Evolutionary conservation across 64 coral and sea anemone genomes (phyloP).

Genomic region (Anthopleura sola): DNA sequence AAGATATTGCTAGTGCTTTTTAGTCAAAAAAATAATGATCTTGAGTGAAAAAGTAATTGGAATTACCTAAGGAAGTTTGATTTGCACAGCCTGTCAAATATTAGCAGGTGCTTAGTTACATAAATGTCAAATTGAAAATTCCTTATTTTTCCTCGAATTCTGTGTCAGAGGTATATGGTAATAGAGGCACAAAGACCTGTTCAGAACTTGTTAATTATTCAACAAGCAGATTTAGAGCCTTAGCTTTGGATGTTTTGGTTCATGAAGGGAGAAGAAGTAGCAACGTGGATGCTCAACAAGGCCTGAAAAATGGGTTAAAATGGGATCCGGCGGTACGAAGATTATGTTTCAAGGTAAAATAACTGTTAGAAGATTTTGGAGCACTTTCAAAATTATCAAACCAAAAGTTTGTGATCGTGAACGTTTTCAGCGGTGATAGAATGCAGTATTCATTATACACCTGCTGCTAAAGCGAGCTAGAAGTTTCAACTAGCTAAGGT

Average conservation of each 20-base stretch:
- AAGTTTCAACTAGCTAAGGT: neutral
- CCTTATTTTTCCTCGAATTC: neutral
- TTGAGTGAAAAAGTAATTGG: constrained; percentile 1
- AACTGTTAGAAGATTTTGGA: neutral
- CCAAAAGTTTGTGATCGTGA: neutral
- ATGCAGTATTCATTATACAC: neutral
- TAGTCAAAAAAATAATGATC: neutral
- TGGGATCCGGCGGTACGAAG: neutral
- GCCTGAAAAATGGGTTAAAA: constrained; percentile 8
- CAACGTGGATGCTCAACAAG: neutral
- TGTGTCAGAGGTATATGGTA: constrained; percentile 26
- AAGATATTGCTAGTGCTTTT: neutral
- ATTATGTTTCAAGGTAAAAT: constrained; percentile 19
- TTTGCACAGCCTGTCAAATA: neutral
- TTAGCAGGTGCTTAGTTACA: neutral
- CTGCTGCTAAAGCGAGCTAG: neutral
- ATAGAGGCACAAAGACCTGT: constrained; percentile 12
- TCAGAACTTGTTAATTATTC: constrained; percentile 22
- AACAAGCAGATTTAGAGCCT: constrained; percentile 6
- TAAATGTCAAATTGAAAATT: constrained; percentile 16
- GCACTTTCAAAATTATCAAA: neutral
- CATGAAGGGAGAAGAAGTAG: neutral
- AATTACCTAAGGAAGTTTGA: neutral
- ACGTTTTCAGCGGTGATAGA: neutral
- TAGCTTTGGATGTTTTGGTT: neutral